Evolutionary conservation across 2,888 invertebrate genomes (phyloP), one percentile per base, ranked within the genome.

Genomic region (Tubulanus polymorphus): DNA sequence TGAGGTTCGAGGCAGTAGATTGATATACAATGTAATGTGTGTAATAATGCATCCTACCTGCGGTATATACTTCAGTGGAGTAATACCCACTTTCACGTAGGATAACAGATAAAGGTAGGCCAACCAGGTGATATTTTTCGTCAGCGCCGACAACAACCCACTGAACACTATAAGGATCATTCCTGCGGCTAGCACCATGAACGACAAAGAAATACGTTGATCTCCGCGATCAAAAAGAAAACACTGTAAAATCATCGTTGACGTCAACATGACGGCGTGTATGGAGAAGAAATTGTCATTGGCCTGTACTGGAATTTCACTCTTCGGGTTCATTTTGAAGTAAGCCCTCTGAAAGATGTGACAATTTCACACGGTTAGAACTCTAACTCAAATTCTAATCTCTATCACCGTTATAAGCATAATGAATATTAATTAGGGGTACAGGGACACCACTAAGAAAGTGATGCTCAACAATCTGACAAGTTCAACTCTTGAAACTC

Each of bases 201-300:
- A 41, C 15, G 41, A 23, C 18, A 5, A 8, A 5, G 41, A 41
- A 5, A 41, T 18, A 23, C 41, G 41, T 15, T 41, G 41, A 23
- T 41, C 41, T 8, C 41, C 41, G 23, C 41, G 41, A 41, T 92
- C 90, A 76, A 91, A 95, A 18, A 91, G 75, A 63, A 86, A 86
- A 80, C 94, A 94, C 78, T 96, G 96, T 0, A 83, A 63, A 60
- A 92, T 88, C 0, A 91, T 92, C 55, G 94, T 72, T 3, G 85
- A 53, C 8, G 92, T 91, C 0, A 91, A 91, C 70, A 88, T 82
- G 32, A 88, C 81, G 1, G 96, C 96, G 79, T 96, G 96, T 6
- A 93, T 80, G 0, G 93, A 87, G 80, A 96, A 96, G 62, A 93
- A 88, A 46, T 96, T 90, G 78, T 96, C 96, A 75, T 96, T 95